A percentile compares a stretch with the other conserved stretches of the same genome.
Conservation (phyloP, 2,113 vertebrate species). For the Agapornis roseicollis region DNA sequence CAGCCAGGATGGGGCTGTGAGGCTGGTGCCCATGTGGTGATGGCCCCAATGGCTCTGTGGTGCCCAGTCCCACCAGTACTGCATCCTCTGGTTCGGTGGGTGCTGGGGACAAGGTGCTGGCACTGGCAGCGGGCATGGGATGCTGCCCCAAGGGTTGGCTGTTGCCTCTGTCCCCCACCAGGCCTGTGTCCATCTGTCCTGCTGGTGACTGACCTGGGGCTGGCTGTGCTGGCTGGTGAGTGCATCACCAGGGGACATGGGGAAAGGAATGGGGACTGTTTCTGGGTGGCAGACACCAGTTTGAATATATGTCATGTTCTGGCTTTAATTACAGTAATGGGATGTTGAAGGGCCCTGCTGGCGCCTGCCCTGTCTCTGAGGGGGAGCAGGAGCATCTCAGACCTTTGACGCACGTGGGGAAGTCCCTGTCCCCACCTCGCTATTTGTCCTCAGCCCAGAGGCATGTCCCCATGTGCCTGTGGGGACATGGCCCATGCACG, state of each 20-base stretch:
- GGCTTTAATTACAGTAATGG: constrained; percentile 21
- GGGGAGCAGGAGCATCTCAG: not conserved
- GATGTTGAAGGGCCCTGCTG: not conserved
- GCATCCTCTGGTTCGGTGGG: not conserved
- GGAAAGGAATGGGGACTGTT: not conserved
- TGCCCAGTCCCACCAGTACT: fast-evolving
- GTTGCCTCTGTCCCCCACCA: fast-evolving
- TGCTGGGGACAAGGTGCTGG: fast-evolving
- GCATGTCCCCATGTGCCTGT: not conserved
- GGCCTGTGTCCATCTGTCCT: fast-evolving
- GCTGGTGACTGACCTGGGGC: fast-evolving
- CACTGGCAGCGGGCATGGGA: not conserved
- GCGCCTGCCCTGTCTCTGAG: not conserved
- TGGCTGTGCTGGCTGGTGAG: fast-evolving
- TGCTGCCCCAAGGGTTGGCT: not conserved
- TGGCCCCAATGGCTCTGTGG: fast-evolving
- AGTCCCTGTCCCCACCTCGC: not conserved
- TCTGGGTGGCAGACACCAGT: not conserved
- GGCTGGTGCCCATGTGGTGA: not conserved
- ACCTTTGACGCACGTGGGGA: fast-evolving
- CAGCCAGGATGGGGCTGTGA: not conserved
- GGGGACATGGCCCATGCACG: fast-evolving
- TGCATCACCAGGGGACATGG: not conserved
- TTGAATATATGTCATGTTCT: not conserved
- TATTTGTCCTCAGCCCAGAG: not conserved